Percentiles rank a stretch among this genome's conserved stretches.
Conservation (phyloP, 1,140 invertebrate genomes). For the Drosophila sucinea region DNA sequence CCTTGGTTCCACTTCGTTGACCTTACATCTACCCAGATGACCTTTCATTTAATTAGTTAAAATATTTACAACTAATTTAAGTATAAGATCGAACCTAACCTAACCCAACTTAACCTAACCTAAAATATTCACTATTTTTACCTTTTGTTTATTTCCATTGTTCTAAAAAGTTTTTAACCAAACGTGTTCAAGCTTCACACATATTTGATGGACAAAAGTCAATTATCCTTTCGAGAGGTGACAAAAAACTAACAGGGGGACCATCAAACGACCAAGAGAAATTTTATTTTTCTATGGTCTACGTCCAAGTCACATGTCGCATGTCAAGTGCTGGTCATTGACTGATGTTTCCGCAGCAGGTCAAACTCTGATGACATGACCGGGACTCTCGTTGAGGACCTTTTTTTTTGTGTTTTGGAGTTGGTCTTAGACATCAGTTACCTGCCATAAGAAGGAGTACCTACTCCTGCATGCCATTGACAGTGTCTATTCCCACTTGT, state of each 20-base stretch:
- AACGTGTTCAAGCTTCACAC: not conserved
- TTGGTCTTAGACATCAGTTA: constrained; percentile 35
- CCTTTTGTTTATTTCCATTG: no score
- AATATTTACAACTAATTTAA: no score
- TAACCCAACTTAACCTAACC: no score
- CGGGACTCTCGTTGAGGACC: not conserved
- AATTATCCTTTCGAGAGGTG: not conserved
- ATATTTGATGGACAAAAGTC: not conserved
- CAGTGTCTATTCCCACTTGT: constrained; percentile 4
- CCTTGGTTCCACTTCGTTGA: no score
- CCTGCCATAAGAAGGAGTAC: constrained; percentile 8
- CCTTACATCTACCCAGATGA: no score
- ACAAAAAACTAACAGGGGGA: not conserved
- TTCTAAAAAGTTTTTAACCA: not conserved
- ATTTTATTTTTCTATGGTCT: constrained; percentile 65
- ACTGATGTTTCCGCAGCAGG: constrained; percentile 42
- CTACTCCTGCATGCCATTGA: constrained; percentile 4
- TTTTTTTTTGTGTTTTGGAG: constrained; percentile 16
- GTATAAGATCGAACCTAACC: no score
- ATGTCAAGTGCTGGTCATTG: constrained; percentile 71
- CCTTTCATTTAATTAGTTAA: no score
- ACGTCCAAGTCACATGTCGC: constrained; percentile 39
- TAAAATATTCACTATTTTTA: no score
- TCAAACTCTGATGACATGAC: constrained; percentile 13
- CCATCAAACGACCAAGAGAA: constrained; percentile 17